phyloP scores from a whole-genome alignment of 2,888 invertebrate species.

The Tyria jacobaeae region DNA sequence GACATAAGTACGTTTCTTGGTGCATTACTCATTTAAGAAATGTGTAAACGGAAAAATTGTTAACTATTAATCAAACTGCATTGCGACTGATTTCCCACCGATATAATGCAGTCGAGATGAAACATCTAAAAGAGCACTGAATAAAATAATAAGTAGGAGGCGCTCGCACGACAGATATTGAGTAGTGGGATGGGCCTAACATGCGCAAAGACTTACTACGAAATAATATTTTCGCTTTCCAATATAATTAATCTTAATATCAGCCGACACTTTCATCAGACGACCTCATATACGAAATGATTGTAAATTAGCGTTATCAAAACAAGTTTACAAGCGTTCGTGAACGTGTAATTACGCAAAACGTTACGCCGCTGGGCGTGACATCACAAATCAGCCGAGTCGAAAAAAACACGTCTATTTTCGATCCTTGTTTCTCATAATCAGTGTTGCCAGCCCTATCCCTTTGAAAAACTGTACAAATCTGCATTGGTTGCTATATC shows the following conservation, averaged over 20 bases:
- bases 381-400: constrained; percentile 85
- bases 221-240: constrained; percentile 63
- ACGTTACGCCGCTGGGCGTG: constrained; percentile 87
- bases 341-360: constrained; percentile 84
- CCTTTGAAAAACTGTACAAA: neutral
- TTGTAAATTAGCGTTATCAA: constrained; percentile 82
- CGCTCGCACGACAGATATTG: constrained; percentile 85
- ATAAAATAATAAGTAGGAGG: constrained; percentile 86
- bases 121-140: constrained; percentile 73
- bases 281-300: constrained; percentile 76
- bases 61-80: constrained; percentile 83
- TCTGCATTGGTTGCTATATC: neutral
- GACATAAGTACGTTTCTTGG: too few species aligned
- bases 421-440: constrained; percentile 60
- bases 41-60: constrained; percentile 51
- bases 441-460: neutral
- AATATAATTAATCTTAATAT: constrained; percentile 73
- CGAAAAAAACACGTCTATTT: constrained; percentile 79
- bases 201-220: constrained; percentile 83
- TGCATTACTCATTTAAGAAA: constrained; percentile 17
- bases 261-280: constrained; percentile 75
- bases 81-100: constrained; percentile 71
- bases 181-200: constrained; percentile 85
- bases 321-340: constrained; percentile 82
- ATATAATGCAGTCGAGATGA: constrained; percentile 81